Evolutionary conservation across 1,140 invertebrate genomes (phyloP).

Genomic region (Drosophila rufa): DNA sequence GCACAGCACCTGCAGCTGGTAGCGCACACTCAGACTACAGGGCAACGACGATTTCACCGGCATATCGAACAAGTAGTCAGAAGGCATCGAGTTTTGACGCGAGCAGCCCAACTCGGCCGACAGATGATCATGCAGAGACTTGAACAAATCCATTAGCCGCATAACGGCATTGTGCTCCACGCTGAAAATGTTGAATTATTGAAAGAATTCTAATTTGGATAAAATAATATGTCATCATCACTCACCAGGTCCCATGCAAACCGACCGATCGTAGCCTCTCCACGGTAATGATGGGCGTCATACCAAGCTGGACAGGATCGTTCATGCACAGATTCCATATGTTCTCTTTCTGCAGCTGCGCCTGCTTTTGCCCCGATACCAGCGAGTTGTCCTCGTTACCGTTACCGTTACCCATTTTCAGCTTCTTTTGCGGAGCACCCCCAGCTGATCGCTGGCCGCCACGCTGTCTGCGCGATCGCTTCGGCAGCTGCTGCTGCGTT

Average conservation of each 20-base stretch:
- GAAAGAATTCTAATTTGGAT: neutral
- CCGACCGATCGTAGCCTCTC: constrained; percentile 11
- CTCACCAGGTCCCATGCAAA: constrained; percentile 41
- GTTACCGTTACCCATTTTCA: neutral
- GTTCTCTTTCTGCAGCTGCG: constrained; percentile 53
- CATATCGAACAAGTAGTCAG: constrained; percentile 44
- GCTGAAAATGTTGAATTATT: constrained; percentile 12
- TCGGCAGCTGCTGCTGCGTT: neutral
- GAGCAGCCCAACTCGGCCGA: constrained; percentile 30
- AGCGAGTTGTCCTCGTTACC: neutral
- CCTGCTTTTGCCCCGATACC: constrained; percentile 30
- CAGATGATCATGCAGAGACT: constrained; percentile 61
- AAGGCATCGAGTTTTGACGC: constrained; percentile 43
- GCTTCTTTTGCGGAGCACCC: constrained; percentile 29
- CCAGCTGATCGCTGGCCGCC: neutral
- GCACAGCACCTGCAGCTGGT: constrained; percentile 67
- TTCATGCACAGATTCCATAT: constrained; percentile 12
- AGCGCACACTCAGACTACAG: constrained; percentile 52
- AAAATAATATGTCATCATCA: neutral
- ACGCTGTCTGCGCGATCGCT: neutral
- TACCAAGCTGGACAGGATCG: neutral
- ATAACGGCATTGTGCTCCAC: constrained; percentile 33
- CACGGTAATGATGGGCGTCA: neutral
- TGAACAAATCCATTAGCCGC: constrained; percentile 62
- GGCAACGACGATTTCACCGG: constrained; percentile 52